phyloP scores from a whole-genome alignment of 2,888 invertebrate species.

The Matsumyia berberina region DNA sequence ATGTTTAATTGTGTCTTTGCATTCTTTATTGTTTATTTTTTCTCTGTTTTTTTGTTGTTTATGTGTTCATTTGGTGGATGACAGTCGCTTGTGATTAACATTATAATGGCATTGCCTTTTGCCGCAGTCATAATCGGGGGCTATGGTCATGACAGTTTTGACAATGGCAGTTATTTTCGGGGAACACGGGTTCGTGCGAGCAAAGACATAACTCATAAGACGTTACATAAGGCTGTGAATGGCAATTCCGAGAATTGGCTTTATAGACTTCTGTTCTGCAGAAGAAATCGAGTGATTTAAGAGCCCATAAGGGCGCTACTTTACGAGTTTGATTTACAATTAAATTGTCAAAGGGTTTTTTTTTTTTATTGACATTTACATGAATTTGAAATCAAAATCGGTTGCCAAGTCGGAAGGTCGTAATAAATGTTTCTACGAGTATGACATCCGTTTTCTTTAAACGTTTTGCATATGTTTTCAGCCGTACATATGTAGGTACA shows the following conservation, averaged over 20 bases:
- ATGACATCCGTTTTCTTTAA: too few relatives aligned
- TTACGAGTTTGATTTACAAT: neutral
- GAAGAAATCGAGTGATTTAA: constrained; percentile 4
- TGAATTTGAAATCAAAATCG: too few relatives aligned
- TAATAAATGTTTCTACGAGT: too few relatives aligned
- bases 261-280: constrained; percentile 12
- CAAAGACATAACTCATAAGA: constrained; percentile 28
- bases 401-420: too few relatives aligned
- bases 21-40: constrained; percentile 19
- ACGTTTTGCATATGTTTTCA: too few relatives aligned
- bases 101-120: constrained; percentile 68
- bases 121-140: constrained; percentile 22
- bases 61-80: constrained; percentile 58
- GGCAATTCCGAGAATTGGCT: constrained; percentile 32
- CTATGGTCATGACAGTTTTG: constrained; percentile 68
- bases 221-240: constrained; percentile 11
- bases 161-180: constrained; percentile 43
- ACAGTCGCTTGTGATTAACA: constrained; percentile 67
- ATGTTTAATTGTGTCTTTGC: constrained; percentile 64
- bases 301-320: neutral
- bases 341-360: too few relatives aligned
- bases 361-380: too few relatives aligned
- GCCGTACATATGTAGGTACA: too few relatives aligned
- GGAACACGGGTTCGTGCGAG: constrained; percentile 30
- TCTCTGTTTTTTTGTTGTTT: constrained; percentile 26